phyloP scores from a whole-genome alignment of 2,888 invertebrate species.

The Leucophora obtusa region DNA sequence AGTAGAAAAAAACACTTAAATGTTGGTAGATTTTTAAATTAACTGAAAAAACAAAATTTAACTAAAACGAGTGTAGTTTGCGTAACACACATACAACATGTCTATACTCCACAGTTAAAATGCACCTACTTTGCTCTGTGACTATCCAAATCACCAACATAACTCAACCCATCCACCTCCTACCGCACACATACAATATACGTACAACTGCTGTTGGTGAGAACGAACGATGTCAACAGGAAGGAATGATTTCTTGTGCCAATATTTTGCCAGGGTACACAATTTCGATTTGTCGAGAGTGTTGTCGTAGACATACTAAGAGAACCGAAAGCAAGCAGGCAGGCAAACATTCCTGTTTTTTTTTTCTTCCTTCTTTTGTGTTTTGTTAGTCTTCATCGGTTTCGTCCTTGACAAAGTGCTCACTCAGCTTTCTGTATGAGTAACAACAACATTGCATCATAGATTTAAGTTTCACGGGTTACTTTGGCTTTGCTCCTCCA shows the following conservation, averaged over 20 bases:
- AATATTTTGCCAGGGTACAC: constrained; percentile 78
- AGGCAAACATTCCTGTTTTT: constrained; percentile 53
- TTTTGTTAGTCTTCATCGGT: constrained; percentile 49
- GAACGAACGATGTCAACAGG: constrained; percentile 71
- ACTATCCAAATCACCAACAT: constrained; percentile 10
- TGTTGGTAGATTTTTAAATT: constrained; percentile 26
- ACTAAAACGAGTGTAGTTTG: neutral
- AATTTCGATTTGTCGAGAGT: constrained; percentile 78
- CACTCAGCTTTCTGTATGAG: constrained; percentile 51
- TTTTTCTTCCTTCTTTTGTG: constrained; percentile 60
- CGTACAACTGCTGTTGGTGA: constrained; percentile 45
- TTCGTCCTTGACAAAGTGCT: constrained; percentile 65
- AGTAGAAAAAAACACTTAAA: constrained; percentile 2
- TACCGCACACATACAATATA: neutral
- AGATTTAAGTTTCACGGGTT: constrained; percentile 38
- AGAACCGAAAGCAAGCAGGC: constrained; percentile 50
- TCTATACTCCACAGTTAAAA: neutral
- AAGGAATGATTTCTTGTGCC: constrained; percentile 78
- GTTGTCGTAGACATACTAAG: constrained; percentile 63
- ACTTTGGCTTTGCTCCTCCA: constrained; percentile 28
- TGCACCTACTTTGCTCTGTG: constrained; percentile 8
- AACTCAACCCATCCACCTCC: neutral
- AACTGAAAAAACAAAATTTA: constrained; percentile 9
- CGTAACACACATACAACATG: neutral
- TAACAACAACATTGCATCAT: constrained; percentile 38